phyloP scores from a whole-genome alignment of 2,113 vertebrate species.

The Erythrocercus mccallii region DNA sequence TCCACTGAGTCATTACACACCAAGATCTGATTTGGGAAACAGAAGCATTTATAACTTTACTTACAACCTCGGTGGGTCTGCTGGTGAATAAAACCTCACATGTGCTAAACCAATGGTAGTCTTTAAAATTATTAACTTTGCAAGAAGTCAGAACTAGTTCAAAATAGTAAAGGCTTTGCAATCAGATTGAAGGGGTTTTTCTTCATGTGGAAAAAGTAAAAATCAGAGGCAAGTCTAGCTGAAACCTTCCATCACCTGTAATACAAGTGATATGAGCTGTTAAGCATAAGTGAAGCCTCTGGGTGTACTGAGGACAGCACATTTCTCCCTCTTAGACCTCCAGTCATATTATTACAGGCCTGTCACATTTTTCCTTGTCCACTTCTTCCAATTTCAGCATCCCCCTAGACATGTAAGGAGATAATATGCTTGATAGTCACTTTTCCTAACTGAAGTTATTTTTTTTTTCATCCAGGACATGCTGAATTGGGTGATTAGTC shows the following conservation, averaged over 20 bases:
- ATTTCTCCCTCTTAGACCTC: conserved; percentile 12
- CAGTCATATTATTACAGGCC: neutral
- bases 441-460: neutral
- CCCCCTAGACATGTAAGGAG: neutral
- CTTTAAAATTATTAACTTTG: conserved; percentile 28
- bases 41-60: neutral
- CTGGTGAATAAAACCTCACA: neutral
- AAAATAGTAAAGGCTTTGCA: neutral
- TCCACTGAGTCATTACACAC: conserved; percentile 2
- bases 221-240: neutral
- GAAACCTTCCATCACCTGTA: neutral
- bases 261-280: neutral
- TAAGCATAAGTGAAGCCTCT: neutral
- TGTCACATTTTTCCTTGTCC: neutral
- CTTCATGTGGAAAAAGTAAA: neutral
- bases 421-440: neutral
- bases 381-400: conserved; percentile 16
- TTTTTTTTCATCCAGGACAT: neutral
- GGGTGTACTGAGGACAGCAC: neutral
- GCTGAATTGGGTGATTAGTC: neutral
- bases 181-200: neutral
- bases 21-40: conserved; percentile 7
- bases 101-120: neutral
- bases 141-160: neutral
- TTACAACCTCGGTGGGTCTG: neutral